These are phyloP conservation scores for Eubasilissa splendida DNA, from an alignment of 2,888 invertebrate genomes.

Conservation along the genomic window DNA sequence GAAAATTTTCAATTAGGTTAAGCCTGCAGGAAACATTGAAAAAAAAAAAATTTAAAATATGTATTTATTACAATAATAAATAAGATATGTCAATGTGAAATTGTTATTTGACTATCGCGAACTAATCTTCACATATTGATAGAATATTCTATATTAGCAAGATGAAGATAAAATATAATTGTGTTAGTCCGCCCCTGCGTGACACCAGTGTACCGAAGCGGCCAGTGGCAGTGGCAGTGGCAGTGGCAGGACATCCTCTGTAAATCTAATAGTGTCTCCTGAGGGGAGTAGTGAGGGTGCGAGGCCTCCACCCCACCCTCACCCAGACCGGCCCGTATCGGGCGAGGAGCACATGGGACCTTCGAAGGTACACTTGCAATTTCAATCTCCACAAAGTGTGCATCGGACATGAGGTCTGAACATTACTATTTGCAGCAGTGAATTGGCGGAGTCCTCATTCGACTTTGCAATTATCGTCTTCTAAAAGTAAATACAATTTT, in stretches of 20 bases:
- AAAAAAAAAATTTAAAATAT: no score
- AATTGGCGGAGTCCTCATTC: neutral
- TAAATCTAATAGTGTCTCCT: constrained; percentile 59
- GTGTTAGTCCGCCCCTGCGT: constrained; percentile 32
- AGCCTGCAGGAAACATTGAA: no score
- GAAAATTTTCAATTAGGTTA: no score
- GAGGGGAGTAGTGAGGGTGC: neutral
- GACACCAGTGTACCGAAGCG: constrained; percentile 47
- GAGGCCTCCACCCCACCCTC: neutral
- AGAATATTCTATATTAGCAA: neutral
- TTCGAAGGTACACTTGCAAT: constrained; percentile 14
- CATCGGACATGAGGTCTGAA: constrained; percentile 25
- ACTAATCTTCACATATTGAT: no score
- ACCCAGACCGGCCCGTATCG: neutral
- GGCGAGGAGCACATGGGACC: constrained; percentile 27
- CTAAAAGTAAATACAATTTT: no score
- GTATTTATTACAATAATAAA: no score
- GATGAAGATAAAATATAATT: neutral
- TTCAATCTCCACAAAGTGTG: constrained; percentile 31
- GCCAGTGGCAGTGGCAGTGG: constrained; percentile 40
- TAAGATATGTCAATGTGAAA: no score
- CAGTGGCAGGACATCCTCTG: constrained; percentile 57
- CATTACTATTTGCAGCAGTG: constrained; percentile 26
- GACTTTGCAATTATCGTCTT: neutral
- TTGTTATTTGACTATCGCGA: no score